Evolutionary conservation across 2,797 vertebrate species (phyloP), one percentile per base, ranked within the genome.

Genomic region (Myripristis jacobus): DNA sequence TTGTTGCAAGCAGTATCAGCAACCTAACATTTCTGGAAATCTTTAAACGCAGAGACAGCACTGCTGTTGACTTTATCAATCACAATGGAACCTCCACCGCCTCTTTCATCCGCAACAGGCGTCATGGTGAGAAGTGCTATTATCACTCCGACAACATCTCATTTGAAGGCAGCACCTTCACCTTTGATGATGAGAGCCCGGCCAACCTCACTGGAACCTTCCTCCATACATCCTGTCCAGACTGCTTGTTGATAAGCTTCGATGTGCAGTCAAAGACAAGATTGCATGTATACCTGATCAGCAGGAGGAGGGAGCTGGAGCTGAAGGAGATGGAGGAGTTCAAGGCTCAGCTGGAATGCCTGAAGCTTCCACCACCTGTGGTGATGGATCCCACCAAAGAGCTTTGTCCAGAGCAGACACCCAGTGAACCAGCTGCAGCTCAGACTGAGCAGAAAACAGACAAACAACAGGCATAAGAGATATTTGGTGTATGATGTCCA

Each of bases 251-350:
- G 75, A 86, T 91, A 82, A 51, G 0, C 43, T 86, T 62, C 82
- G 85, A 3, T 19, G 77, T 87, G 29, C 50, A 46, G 44, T 81
- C 85, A 5, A 51, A 0, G 0, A 70, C 3, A 41, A 81, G 77
- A 61, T 1, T 0, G 0, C 87, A 91, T 48, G 0, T 88, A 53
- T 88, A 88, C 65, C 75, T 91, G 62, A 60, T 89, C 60, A 91
- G 90, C 36, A 84, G 70, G 53, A 86, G 84, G 63, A 81, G 85
- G 18, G 51, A 73, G 67, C 34, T 87, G 73, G 79, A 57, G 69
- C 58, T 22, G 38, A 31, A n/a, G 43, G 85, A 83, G 73, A 67
- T 85, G 85, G 72, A 80, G 48, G 86, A 88, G 87, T 90, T 89
- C 73, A 77, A 0, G 62, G 77, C 61, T 71, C 88, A 90, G 81